phyloP scores from a whole-genome alignment of 2,888 invertebrate species.

The Morinoia aosen region DNA sequence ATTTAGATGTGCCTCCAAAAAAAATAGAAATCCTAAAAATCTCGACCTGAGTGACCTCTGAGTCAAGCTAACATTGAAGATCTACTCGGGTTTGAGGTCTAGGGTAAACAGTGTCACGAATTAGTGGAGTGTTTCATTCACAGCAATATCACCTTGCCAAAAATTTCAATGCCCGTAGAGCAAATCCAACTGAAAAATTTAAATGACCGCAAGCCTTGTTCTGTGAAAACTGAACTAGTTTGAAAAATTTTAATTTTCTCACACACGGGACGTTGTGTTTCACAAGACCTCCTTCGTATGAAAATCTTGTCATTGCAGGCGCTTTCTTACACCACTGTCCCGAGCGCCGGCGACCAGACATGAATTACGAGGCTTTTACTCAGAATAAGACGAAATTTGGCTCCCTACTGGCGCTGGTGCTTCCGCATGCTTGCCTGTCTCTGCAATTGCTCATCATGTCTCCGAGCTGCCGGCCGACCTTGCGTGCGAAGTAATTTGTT shows the following conservation, averaged over 20 bases:
- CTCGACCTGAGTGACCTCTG: no score
- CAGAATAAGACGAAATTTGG: neutral
- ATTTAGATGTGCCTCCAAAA: no score
- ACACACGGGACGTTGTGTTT: neutral
- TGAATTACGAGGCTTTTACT: neutral
- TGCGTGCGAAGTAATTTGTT: conserved; percentile 47
- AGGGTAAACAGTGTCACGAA: neutral
- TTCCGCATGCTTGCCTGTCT: neutral
- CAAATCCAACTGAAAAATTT: neutral
- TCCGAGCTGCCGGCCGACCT: conserved; percentile 1
- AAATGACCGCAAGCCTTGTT: neutral
- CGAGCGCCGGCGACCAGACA: neutral
- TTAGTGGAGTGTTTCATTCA: neutral
- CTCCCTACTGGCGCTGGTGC: neutral
- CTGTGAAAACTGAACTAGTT: neutral
- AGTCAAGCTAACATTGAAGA: no score
- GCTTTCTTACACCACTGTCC: neutral
- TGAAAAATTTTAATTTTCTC: neutral
- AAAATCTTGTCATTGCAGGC: neutral
- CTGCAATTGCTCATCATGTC: neutral
- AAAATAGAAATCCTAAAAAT: no score
- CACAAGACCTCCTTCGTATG: neutral
- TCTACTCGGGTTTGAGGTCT: no score
- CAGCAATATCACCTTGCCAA: neutral
- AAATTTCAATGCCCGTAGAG: neutral